Evolutionary conservation across 2,113 vertebrate genomes (phyloP).

Genomic region (Carassius auratus): DNA sequence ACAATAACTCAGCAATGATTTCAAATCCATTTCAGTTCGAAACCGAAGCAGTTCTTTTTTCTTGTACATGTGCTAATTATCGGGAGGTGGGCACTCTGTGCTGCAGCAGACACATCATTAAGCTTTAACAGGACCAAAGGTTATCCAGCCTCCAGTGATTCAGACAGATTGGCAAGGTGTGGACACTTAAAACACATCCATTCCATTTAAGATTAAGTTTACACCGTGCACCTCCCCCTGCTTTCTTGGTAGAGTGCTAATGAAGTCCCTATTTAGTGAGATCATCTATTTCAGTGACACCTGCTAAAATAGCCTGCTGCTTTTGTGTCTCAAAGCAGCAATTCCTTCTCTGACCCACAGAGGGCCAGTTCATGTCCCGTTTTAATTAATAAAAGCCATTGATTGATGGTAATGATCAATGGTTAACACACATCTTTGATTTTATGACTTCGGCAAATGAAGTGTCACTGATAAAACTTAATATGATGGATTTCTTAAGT

Average conservation of each 20-base stretch:
- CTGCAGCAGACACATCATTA: conserved; percentile 37
- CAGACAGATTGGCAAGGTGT: conserved; percentile 43
- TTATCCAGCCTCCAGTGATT: conserved; percentile 33
- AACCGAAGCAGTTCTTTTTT: conserved; percentile 38
- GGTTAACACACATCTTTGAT: conserved; percentile 43
- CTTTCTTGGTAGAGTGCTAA: conserved; percentile 32
- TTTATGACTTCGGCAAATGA: conserved; percentile 37
- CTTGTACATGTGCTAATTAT: conserved; percentile 47
- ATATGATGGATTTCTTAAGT: conserved; percentile 40
- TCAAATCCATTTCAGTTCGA: conserved; percentile 20
- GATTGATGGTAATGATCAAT: conserved; percentile 36
- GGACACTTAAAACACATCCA: conserved; percentile 41
- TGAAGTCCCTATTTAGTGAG: conserved; percentile 40
- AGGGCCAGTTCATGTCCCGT: conserved; percentile 5
- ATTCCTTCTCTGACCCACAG: conserved; percentile 22
- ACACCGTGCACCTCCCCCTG: conserved; percentile 27
- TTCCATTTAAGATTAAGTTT: conserved; percentile 40
- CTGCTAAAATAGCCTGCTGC: conserved; percentile 26
- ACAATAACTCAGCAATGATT: conserved; percentile 10
- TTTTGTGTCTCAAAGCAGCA: background rate
- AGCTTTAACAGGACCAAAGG: conserved; percentile 49
- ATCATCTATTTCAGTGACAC: conserved; percentile 35
- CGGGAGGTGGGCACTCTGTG: conserved; percentile 1
- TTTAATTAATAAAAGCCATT: conserved; percentile 38
- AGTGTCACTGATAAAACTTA: conserved; percentile 41